Percentiles rank a stretch among this genome's conserved stretches.
Conservation (phyloP, 2,113 vertebrate species). For the Prionailurus bengalensis region DNA sequence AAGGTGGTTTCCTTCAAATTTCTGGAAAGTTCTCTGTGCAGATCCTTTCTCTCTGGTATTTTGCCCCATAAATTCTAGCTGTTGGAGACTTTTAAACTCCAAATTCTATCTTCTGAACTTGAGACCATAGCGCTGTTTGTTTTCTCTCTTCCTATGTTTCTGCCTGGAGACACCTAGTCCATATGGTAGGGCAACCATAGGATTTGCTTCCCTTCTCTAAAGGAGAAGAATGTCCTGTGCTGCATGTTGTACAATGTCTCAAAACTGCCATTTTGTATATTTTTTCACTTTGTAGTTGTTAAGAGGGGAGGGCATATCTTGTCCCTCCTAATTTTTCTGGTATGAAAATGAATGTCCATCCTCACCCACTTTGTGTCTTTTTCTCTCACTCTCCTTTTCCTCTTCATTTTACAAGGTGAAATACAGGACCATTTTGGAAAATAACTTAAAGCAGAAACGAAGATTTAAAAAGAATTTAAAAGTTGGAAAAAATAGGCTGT, state of each 20-base stretch:
- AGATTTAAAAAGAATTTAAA: not conserved
- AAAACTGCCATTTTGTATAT: not conserved
- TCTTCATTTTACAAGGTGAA: not conserved
- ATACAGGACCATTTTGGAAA: not conserved
- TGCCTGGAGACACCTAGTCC: not conserved
- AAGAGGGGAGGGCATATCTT: not conserved
- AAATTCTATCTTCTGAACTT: not conserved
- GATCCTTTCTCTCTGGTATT: not conserved
- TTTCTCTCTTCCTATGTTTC: not conserved
- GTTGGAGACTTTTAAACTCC: not conserved
- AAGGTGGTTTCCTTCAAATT: not conserved
- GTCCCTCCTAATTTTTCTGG: not conserved
- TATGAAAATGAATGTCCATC: not conserved
- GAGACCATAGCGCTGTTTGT: not conserved
- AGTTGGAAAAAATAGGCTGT: not conserved
- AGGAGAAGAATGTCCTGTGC: not conserved
- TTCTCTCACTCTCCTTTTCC: not conserved
- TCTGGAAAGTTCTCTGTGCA: not conserved
- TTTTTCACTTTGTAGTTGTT: not conserved
- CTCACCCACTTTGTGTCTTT: not conserved
- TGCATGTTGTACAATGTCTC: not conserved
- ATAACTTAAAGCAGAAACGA: not conserved
- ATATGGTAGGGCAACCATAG: not conserved
- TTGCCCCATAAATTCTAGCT: not conserved
- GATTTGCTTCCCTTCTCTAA: not conserved